Evolutionary conservation across 1,140 invertebrate species (phyloP).

Genomic region (Belonocnema kinseyi): DNA sequence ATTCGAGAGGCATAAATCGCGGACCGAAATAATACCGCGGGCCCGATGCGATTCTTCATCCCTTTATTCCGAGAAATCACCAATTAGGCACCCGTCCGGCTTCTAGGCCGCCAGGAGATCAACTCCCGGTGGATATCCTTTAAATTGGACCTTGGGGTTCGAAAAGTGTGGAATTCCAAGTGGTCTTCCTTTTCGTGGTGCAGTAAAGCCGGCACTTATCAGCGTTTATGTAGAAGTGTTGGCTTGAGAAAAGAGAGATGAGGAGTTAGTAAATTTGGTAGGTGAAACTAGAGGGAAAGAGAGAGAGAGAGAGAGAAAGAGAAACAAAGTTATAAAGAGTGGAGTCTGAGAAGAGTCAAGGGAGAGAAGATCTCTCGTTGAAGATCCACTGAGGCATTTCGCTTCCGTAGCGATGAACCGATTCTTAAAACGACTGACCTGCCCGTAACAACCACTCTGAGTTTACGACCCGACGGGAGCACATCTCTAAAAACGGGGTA

Average conservation of each 20-base stretch:
- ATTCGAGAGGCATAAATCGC: conserved; percentile 33
- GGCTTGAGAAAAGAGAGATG: background rate
- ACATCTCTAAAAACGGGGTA: conserved; percentile 61
- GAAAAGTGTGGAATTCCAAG: background rate
- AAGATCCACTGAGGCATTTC: conserved; percentile 44
- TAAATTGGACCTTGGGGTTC: conserved; percentile 21
- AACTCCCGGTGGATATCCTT: conserved; percentile 14
- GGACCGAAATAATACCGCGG: conserved; percentile 33
- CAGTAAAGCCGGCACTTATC: conserved; percentile 8
- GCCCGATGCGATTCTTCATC: conserved; percentile 26
- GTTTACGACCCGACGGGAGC: conserved; percentile 68
- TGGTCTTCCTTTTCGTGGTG: background rate
- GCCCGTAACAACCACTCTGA: conserved; percentile 63
- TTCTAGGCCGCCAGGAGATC: conserved; percentile 4
- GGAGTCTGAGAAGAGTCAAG: background rate
- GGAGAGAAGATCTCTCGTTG: background rate
- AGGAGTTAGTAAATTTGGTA: too few species aligned
- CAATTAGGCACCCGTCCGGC: conserved; percentile 23
- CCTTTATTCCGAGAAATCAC: conserved; percentile 30
- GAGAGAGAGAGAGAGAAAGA: background rate
- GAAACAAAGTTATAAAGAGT: background rate
- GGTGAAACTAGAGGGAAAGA: background rate
- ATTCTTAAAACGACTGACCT: conserved; percentile 54
- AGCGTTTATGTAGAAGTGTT: conserved; percentile 5
- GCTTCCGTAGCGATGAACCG: conserved; percentile 50